phyloP scores from a whole-genome alignment of 2,888 invertebrate genomes.

The Drosophila lutescens region DNA sequence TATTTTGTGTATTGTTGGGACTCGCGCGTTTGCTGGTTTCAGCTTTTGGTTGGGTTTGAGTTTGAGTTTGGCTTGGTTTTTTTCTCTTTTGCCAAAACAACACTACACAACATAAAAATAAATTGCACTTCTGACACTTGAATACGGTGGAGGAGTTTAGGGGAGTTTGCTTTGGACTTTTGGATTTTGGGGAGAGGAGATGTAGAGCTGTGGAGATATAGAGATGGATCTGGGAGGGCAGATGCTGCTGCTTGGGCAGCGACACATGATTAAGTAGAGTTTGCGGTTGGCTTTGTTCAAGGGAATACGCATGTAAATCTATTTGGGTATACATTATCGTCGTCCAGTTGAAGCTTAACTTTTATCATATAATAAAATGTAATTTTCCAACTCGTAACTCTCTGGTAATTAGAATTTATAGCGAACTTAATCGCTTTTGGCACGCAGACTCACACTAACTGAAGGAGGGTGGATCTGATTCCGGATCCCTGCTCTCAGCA shows the following conservation, averaged over 20 bases:
- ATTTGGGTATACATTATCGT: slow-evolving; percentile 77
- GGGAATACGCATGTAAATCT: slow-evolving; percentile 79
- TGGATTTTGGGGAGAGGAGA: neutral
- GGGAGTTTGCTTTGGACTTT: too few relatives aligned
- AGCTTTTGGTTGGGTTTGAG: slow-evolving; percentile 31
- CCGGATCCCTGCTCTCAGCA: slow-evolving; percentile 1
- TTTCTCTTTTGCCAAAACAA: slow-evolving; percentile 55
- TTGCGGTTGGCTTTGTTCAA: slow-evolving; percentile 68
- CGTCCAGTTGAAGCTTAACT: slow-evolving; percentile 80
- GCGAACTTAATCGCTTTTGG: slow-evolving; percentile 77
- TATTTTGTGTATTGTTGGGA: slow-evolving; percentile 64
- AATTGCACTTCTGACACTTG: slow-evolving; percentile 80
- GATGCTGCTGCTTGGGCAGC: slow-evolving; percentile 37
- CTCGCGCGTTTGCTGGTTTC: slow-evolving; percentile 42
- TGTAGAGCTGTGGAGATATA: neutral
- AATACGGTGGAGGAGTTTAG: slow-evolving; percentile 57
- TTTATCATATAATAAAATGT: slow-evolving; percentile 81
- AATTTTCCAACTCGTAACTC: slow-evolving; percentile 80
- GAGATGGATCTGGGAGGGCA: neutral
- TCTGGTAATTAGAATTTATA: slow-evolving; percentile 79
- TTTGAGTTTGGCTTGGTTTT: slow-evolving; percentile 21
- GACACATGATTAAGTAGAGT: slow-evolving; percentile 79
- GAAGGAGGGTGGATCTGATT: slow-evolving; percentile 7
- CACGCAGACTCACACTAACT: slow-evolving; percentile 40
- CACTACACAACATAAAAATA: slow-evolving; percentile 77